Evolutionary conservation across 2,113 vertebrate genomes (phyloP).

Genomic region (Cynopterus brachyotis): DNA sequence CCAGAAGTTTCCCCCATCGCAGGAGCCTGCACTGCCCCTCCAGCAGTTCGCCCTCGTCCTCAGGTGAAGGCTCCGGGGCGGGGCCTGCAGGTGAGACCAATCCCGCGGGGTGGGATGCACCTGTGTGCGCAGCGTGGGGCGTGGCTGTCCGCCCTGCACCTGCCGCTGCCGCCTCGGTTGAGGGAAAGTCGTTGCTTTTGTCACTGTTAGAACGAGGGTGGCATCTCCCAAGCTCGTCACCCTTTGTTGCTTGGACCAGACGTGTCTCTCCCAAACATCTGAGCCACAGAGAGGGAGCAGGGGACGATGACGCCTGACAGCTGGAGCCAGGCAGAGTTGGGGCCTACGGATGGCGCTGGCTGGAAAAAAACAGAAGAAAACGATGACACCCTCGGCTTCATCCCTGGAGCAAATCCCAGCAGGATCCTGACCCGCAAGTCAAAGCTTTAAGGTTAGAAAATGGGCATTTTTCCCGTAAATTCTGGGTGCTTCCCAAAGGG

Average conservation of each 20-base stretch:
- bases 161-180: no score
- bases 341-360: no score
- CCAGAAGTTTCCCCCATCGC: rapidly evolving
- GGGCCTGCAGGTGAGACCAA: no score
- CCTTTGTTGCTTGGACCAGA: background rate
- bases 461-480: background rate
- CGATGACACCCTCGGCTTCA: rapidly evolving
- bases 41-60: no score
- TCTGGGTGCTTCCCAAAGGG: background rate
- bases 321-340: background rate
- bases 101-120: no score
- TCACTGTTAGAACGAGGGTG: no score
- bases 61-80: background rate
- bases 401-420: rapidly evolving
- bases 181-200: no score
- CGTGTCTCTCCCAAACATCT: background rate
- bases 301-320: rapidly evolving
- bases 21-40: rapidly evolving
- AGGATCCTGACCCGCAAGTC: background rate
- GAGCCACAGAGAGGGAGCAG: background rate
- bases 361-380: background rate
- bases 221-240: background rate
- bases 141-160: rapidly evolving
- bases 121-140: no score
- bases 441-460: background rate